phyloP scores from a whole-genome alignment of 2,797 vertebrate species.

The Pipistrellus nathusii region DNA sequence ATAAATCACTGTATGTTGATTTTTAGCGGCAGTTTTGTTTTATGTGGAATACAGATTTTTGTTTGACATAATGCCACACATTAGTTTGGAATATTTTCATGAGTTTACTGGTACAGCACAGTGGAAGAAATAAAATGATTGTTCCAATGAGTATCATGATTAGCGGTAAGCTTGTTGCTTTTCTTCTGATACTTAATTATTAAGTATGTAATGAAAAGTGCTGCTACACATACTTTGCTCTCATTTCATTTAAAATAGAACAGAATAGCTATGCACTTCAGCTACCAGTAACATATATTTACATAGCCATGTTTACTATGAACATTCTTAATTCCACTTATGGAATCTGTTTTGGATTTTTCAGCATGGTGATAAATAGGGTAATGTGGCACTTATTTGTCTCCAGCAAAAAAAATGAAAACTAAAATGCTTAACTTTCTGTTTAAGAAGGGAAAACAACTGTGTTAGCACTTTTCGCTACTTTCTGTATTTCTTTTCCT shows the following conservation, averaged over 20 bases:
- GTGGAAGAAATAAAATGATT: conserved; percentile 75
- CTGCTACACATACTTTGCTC: conserved; percentile 61
- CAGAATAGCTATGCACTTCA: conserved; percentile 61
- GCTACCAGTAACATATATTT: conserved; percentile 74
- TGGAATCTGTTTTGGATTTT: conserved; percentile 42
- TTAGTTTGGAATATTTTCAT: conserved; percentile 56
- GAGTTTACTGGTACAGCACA: conserved; percentile 38
- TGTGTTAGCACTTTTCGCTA: conserved; percentile 55
- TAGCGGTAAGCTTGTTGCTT: conserved; percentile 71
- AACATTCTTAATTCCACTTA: conserved; percentile 77
- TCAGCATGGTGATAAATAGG: conserved; percentile 61
- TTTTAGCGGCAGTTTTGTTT: neutral
- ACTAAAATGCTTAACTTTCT: conserved; percentile 61
- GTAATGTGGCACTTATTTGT: conserved; percentile 54
- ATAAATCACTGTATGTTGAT: conserved; percentile 30
- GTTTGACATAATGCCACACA: conserved; percentile 68
- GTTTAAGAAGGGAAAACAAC: conserved; percentile 53
- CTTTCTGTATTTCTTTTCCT: conserved; percentile 69
- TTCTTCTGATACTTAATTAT: conserved; percentile 71
- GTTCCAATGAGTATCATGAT: conserved; percentile 61
- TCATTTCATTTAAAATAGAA: conserved; percentile 66
- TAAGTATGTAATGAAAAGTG: conserved; percentile 75
- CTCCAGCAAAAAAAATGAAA: conserved; percentile 64
- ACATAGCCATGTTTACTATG: conserved; percentile 76
- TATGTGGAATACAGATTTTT: conserved; percentile 16